These are phyloP conservation scores for Azorinus chamasolen DNA, from an alignment of 2,888 invertebrate species.

Conservation along the genomic window DNA sequence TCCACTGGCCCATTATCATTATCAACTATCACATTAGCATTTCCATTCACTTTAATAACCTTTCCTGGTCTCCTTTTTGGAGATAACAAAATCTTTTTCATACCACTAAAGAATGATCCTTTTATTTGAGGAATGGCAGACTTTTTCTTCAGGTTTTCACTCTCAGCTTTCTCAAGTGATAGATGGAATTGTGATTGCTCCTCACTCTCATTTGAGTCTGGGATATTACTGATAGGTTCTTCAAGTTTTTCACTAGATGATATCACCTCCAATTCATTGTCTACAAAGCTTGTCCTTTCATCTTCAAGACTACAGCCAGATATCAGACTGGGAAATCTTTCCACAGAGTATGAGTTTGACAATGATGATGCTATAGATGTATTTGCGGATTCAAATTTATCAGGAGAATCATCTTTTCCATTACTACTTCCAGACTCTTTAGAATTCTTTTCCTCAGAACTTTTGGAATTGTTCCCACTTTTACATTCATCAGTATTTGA, in stretches of 20 bases:
- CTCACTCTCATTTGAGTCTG: constrained; percentile 56
- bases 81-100: constrained; percentile 62
- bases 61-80: constrained; percentile 49
- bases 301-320: constrained; percentile 45
- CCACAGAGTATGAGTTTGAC: constrained; percentile 47
- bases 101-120: constrained; percentile 70
- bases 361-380: constrained; percentile 26
- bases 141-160: constrained; percentile 27
- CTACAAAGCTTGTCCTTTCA: constrained; percentile 10
- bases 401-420: not conserved
- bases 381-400: constrained; percentile 1
- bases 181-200: constrained; percentile 73
- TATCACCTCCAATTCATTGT: constrained; percentile 44
- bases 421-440: not conserved
- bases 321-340: constrained; percentile 60
- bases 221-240: constrained; percentile 2
- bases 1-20: not conserved
- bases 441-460: not conserved
- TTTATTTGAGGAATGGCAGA: constrained; percentile 58
- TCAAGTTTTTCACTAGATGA: constrained; percentile 7
- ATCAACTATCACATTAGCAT: not conserved
- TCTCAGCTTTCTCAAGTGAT: constrained; percentile 67
- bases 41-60: constrained; percentile 5
- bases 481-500: too few relatives aligned
- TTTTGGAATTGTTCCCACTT: not conserved